A percentile compares a stretch with the other conserved stretches of the same genome.
phyloP scores from a whole-genome alignment of 2,113 vertebrate species.

The Beaufortia kweichowensis region DNA sequence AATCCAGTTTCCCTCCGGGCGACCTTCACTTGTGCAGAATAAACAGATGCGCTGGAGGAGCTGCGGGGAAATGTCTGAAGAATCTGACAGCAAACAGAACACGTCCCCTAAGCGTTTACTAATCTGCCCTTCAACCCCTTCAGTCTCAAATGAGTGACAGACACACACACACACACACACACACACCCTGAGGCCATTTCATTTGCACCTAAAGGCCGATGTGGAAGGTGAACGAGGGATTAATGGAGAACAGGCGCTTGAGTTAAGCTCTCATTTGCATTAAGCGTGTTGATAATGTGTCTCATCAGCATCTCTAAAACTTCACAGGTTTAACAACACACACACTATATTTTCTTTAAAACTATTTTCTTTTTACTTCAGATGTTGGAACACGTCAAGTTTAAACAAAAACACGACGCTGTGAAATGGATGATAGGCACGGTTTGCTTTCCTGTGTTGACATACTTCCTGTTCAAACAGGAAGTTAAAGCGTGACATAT shows the following conservation, averaged over 20 bases:
- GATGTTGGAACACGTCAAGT: no score
- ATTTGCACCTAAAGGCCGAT: slow-evolving; percentile 6
- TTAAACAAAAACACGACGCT: no score
- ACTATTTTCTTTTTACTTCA: no score
- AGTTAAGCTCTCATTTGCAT: slow-evolving; percentile 6
- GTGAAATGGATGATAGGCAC: no score
- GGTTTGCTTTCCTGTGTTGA: no score
- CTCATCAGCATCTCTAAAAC: slow-evolving; percentile 25
- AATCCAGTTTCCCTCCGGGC: not conserved
- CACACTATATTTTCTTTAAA: no score
- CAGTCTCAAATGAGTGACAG: slow-evolving; percentile 32
- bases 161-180: slow-evolving; percentile 36
- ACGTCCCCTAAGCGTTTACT: slow-evolving; percentile 34
- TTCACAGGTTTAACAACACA: slow-evolving; percentile 16
- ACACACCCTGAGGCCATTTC: not conserved
- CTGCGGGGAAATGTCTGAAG: not conserved
- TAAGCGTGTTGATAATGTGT: not conserved
- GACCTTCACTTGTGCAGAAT: not conserved
- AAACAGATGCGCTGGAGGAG: not conserved
- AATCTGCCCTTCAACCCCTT: slow-evolving; percentile 38
- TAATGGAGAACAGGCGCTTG: not conserved
- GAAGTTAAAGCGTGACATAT: no score
- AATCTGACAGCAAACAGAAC: slow-evolving; percentile 32
- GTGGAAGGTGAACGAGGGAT: not conserved
- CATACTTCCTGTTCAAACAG: no score